Conservation (phyloP, 1,140 invertebrate species). For the Drosophila simulans region DNA sequence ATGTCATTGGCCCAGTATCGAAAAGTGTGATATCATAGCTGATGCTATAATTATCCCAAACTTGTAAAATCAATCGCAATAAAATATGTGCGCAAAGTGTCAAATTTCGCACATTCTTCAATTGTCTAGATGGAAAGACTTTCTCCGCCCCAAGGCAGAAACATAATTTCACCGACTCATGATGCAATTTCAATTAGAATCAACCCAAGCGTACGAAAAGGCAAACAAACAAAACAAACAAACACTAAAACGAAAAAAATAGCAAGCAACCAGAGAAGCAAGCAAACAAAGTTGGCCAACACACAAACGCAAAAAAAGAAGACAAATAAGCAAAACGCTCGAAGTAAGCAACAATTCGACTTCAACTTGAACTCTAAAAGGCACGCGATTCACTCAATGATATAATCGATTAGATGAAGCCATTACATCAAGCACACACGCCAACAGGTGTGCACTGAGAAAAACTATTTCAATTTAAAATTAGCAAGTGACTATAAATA, state of each 20-base stretch:
- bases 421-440: slow-evolving; percentile 35
- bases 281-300: slow-evolving; percentile 48
- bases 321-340: slow-evolving; percentile 63
- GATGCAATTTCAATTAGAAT: slow-evolving; percentile 63
- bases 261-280: slow-evolving; percentile 54
- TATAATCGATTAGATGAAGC: slow-evolving; percentile 66
- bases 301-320: slow-evolving; percentile 33
- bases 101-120: slow-evolving; percentile 49
- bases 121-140: slow-evolving; percentile 30
- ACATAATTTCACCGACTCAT: slow-evolving; percentile 13
- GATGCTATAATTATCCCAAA: slow-evolving; percentile 25
- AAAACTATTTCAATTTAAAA: background rate
- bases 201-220: slow-evolving; percentile 46
- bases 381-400: slow-evolving; percentile 55
- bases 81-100: slow-evolving; percentile 6
- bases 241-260: slow-evolving; percentile 17
- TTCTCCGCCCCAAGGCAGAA: slow-evolving; percentile 47
- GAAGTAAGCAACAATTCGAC: slow-evolving; percentile 70
- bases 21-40: slow-evolving; percentile 35
- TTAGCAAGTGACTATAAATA: no score
- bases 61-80: slow-evolving; percentile 46
- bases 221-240: slow-evolving; percentile 60
- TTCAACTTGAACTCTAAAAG: slow-evolving; percentile 71
- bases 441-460: slow-evolving; percentile 15
- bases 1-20: slow-evolving; percentile 34